Conservation (phyloP, 2,797 vertebrate genomes). For the Poliocrania exsul region DNA sequence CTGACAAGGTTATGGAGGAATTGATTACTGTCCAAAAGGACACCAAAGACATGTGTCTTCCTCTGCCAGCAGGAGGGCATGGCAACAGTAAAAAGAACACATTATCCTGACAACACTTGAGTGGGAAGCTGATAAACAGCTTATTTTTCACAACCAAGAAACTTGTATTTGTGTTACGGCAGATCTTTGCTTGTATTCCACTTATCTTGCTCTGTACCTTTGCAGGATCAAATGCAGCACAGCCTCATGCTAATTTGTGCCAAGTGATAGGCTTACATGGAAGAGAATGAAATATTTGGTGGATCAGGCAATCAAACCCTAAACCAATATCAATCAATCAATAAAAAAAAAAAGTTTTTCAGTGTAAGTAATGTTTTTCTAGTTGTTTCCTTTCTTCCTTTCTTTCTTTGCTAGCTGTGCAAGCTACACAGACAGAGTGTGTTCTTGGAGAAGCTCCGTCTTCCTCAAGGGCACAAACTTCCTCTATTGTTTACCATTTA, state of each 20-base stretch:
- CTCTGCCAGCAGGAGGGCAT: background rate
- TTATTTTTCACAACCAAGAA: background rate
- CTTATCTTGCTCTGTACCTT: background rate
- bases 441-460: background rate
- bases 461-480: background rate
- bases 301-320: background rate
- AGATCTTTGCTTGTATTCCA: background rate
- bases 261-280: background rate
- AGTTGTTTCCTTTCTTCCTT: background rate
- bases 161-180: accelerated
- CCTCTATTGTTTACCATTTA: background rate
- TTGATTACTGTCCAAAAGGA: background rate
- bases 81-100: background rate
- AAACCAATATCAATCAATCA: background rate
- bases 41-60: background rate
- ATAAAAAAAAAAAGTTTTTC: too few relatives aligned
- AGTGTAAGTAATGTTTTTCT: background rate
- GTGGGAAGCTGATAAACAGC: background rate
- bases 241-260: background rate
- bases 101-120: accelerated
- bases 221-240: background rate
- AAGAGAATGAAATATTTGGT: background rate
- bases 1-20: background rate
- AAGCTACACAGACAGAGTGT: background rate
- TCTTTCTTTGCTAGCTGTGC: background rate